A percentile compares a stretch with the other conserved stretches of the same genome.
Evolutionary conservation across 2,113 vertebrate species (phyloP).

Genomic region (human): GRCh38 chr22:47199001-47199500

Average conservation of each 20-base stretch:
- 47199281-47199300: neutral
- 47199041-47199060: neutral
- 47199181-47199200: neutral
- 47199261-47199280: neutral
- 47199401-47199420: too few relatives aligned
- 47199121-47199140: too few relatives aligned
- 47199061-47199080: neutral
- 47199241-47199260: neutral
- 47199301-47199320: neutral
- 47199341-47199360: neutral
- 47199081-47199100: neutral
- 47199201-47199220: neutral
- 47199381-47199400: neutral
- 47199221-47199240: neutral
- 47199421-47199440: too few relatives aligned
- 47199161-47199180: neutral
- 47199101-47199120: neutral
- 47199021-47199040: neutral
- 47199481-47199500: neutral
- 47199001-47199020: neutral
- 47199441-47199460: too few relatives aligned
- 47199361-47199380: neutral
- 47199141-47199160: neutral
- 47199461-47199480: neutral
- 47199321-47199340: neutral